phyloP scores from a whole-genome alignment of 53 echinoderm and acorn worm species.

The Actinopyga echinites region DNA sequence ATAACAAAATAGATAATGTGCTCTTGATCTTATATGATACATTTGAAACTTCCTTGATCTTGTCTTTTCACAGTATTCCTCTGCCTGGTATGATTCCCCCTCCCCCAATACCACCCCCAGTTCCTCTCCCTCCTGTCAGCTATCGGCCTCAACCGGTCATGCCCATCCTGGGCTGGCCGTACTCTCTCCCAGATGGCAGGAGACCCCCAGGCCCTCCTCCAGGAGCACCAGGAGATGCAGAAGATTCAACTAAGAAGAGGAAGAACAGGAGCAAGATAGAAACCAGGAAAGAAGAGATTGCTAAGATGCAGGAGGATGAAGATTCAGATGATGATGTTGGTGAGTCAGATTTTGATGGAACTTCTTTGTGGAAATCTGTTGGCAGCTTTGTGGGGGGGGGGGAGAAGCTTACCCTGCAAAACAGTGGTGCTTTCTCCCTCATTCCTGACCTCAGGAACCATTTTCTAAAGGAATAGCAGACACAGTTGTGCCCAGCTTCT shows the following conservation, averaged over 20 bases:
- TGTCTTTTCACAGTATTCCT: constrained; percentile 8
- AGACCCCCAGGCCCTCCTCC: constrained; percentile 83
- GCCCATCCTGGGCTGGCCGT: constrained; percentile 54
- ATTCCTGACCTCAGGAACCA: too few species aligned
- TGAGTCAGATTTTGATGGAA: background rate
- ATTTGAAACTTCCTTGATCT: background rate
- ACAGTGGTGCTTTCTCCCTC: too few species aligned
- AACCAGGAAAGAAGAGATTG: background rate
- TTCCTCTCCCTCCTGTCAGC: background rate
- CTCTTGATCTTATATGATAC: too few species aligned
- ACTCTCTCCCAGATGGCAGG: constrained; percentile 64
- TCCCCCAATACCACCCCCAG: constrained; percentile 31
- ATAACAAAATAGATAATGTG: too few species aligned
- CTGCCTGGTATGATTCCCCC: constrained; percentile 35
- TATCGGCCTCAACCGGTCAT: constrained; percentile 24
- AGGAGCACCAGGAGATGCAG: constrained; percentile 67
- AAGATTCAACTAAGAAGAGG: constrained; percentile 48
- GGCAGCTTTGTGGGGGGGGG: too few species aligned
- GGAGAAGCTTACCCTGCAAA: too few species aligned
- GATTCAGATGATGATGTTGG: constrained; percentile 9
- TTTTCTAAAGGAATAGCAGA: too few species aligned
- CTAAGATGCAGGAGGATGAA: background rate
- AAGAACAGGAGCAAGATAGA: constrained; percentile 19
- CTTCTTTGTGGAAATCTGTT: background rate
- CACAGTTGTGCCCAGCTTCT: too few species aligned